Base-by-base conservation (phyloP, 92 coral and sea anemone genomes). In the Paragorgia papillata region DNA sequence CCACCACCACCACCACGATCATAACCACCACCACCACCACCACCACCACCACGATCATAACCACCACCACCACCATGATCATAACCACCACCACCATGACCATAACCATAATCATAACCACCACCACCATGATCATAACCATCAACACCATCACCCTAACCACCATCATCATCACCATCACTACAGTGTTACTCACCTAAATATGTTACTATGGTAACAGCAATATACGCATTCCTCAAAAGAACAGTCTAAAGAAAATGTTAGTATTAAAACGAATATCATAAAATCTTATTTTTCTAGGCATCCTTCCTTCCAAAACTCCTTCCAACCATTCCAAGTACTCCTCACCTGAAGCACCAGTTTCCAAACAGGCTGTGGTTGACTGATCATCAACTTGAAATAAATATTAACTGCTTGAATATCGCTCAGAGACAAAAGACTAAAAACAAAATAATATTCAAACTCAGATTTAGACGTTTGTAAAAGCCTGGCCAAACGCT, bases 321-420 rank as follows among this genome's bases (percentile, higher is more conserved):
- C n/a, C 37, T 22, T 17, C 26, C 24, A 17, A 15, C 43, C 43
- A 4, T 10, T 17, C 3, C 33, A 56, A 28, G 10, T 28, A 22
- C 7, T 22, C 24, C 76, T 79, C 80, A 85, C 95, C 84, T 90
- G 92, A 25, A 95, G 83, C 33, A 95, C 86, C 6, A 91, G 86
- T 0, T 83, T 78, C 99, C 99, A 95, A 31, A 68, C 69, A 34
- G 97, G 97, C 1, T 75, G 73, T 0, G 99, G 99, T 58, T 95
- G 99, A 82, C 88, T 91, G 39, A 91, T 90, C 85, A 91, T 82
- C 58, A 95, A 60, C 66, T 91, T 95, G 79, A 84, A 95, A 51
- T 80, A 75, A 29, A 91, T 88, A 83, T 91, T 89, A 53, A 92
- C 62, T 12, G 97, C 96, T 76, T 95, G 99, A 14, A 93, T 73